These are phyloP conservation scores for Leptogaster cylindrica DNA, from an alignment of 2,888 invertebrate genomes.

Conservation along the genomic window DNA sequence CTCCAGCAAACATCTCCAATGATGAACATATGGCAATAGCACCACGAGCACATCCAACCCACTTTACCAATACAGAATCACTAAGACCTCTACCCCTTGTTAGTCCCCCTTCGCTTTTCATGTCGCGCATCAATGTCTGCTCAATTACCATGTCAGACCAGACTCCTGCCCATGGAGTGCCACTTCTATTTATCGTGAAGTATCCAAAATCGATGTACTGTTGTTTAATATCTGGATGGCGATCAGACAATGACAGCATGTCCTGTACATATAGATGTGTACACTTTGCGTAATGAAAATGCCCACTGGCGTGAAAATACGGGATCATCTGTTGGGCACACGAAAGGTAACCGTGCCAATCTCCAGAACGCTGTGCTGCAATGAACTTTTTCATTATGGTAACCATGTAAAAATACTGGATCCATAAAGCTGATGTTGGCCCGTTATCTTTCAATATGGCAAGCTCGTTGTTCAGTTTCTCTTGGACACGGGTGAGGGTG, in stretches of 20 bases:
- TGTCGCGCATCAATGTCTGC: constrained; percentile 31
- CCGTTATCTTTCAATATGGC: background rate
- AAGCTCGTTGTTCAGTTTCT: background rate
- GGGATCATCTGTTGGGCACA: constrained; percentile 53
- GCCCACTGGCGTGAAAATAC: constrained; percentile 54
- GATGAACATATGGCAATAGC: constrained; percentile 53
- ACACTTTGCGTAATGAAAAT: constrained; percentile 53
- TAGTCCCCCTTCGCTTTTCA: constrained; percentile 21
- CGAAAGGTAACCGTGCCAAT: too few species aligned
- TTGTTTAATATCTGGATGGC: constrained; percentile 43
- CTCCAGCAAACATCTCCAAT: constrained; percentile 47
- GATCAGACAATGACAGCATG: constrained; percentile 51
- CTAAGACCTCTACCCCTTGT: constrained; percentile 44
- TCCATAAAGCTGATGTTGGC: background rate
- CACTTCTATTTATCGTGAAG: constrained; percentile 52
- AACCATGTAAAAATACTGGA: background rate
- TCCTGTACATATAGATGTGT: constrained; percentile 48
- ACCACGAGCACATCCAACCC: constrained; percentile 52
- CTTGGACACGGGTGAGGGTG: background rate
- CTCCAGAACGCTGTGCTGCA: background rate
- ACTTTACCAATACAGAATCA: constrained; percentile 52
- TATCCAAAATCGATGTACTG: background rate
- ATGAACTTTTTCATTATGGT: background rate
- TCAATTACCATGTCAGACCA: constrained; percentile 34
- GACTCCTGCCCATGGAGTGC: constrained; percentile 49